Conservation (phyloP, 2,797 vertebrate species). For the Crax fasciolata region DNA sequence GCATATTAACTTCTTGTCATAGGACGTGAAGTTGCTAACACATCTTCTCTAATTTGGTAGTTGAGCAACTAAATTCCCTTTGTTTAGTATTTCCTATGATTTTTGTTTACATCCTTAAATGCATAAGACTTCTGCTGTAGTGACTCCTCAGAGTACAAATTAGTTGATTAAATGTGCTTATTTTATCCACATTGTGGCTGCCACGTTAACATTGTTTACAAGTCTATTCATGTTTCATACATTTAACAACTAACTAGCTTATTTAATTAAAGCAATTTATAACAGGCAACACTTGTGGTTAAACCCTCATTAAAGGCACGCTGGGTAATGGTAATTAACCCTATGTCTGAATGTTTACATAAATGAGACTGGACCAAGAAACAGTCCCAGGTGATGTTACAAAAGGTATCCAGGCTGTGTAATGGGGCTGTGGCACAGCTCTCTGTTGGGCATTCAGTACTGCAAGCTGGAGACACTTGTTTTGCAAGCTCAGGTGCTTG, state of each 20-base stretch:
- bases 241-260: neutral
- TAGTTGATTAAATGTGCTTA: neutral
- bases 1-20: neutral
- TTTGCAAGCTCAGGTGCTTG: fast-evolving
- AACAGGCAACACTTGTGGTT: neutral
- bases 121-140: neutral
- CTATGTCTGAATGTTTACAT: neutral
- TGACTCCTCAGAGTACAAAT: neutral
- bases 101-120: neutral
- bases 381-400: no score
- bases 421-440: neutral
- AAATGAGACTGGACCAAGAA: neutral
- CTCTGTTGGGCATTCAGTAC: neutral
- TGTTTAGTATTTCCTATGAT: fast-evolving
- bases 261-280: neutral
- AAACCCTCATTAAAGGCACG: neutral
- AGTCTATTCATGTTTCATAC: neutral
- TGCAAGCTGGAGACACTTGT: neutral
- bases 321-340: neutral
- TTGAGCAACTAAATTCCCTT: neutral
- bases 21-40: neutral
- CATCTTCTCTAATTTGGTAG: neutral
- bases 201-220: neutral
- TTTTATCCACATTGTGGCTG: neutral
- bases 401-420: neutral